Base-by-base conservation (phyloP, 1,140 invertebrate genomes). In the Anastrepha ludens region DNA sequence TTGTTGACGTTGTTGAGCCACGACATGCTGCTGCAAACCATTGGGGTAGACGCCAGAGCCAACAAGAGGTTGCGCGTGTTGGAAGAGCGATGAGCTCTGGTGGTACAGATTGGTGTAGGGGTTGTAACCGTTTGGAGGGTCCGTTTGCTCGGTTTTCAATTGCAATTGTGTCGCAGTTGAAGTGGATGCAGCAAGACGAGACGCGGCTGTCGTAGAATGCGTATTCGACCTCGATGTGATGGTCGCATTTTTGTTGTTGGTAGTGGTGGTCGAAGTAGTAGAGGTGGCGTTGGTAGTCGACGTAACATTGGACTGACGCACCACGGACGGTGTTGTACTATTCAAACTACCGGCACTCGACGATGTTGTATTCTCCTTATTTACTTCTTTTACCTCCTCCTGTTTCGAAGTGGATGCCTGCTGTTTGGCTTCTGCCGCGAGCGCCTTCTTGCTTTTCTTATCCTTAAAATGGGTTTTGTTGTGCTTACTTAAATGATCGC, bases 401-500 rank as follows among this genome's bases (percentile, higher is more conserved):
- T 86, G 90, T 88, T 92, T 92, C 0, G 91, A 86, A 1, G 89
- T 88, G 11, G 89, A 41, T 4, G 59, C 86, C 65, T 91, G 91
- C 86, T 89, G 90, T 86, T 93, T 93, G 81, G 91, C 90, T 86
- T 92, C 92, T 41, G 90, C 90, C 6, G 91, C 91, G 17, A 91
- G 60, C 0, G 89, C 90, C 86, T 93, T 93, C 87, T 92, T 93
- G 62, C 91, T 91, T 64, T 93, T 93, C 88, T 93, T 93, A 39
- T 93, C 92, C 90, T 93, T 93, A 64, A 93, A 95, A 88, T 98
- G 97, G 0, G 97, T 97, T 89, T 97, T 97, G 59, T 96, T 94
- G 92, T 98, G 97, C 93, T 98, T 98, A 9, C 96, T 96, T 0
- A 98, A 93, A 91, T 98, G 97, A 91, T 98, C 97, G 44, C 97